These are phyloP conservation scores for Morone saxatilis DNA, from an alignment of 2,113 vertebrate genomes.

Conservation along the genomic window DNA sequence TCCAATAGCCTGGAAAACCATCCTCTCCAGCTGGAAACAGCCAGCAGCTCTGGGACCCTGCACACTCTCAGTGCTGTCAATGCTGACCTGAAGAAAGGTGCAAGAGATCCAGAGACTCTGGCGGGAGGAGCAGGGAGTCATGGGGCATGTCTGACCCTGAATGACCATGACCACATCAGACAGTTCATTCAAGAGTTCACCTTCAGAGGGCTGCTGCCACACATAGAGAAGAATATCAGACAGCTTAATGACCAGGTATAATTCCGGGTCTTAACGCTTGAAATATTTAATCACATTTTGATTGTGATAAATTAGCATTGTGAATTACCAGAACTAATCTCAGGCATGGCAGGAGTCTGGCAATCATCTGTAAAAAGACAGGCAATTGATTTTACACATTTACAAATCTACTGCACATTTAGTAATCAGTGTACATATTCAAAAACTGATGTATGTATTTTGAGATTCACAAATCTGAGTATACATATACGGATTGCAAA, in stretches of 20 bases:
- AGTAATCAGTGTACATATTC: background rate
- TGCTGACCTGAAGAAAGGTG: conserved; percentile 82
- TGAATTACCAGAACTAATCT: no score
- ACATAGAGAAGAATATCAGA: conserved; percentile 97
- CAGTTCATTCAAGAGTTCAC: conserved; percentile 99
- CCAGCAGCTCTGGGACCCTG: conserved; percentile 71
- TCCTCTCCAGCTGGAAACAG: conserved; percentile 89
- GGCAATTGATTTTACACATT: no score
- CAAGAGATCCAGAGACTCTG: conserved; percentile 74
- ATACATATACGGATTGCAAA: background rate
- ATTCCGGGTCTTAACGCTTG: background rate
- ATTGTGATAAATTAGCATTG: background rate
- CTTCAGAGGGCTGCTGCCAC: conserved; percentile 95
- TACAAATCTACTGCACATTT: no score
- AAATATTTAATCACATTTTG: background rate
- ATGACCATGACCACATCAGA: conserved; percentile 95
- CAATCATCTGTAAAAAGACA: no score
- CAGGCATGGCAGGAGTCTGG: no score
- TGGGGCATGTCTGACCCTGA: conserved; percentile 93
- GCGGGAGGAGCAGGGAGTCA: conserved; percentile 80
- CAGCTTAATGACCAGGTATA: conserved; percentile 98
- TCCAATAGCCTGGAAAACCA: conserved; percentile 86
- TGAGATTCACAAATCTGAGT: no score
- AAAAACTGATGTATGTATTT: background rate
- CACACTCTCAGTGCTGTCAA: conserved; percentile 75